Base-by-base conservation (phyloP, 2,888 invertebrate species). In the Lydus trimaculatus region DNA sequence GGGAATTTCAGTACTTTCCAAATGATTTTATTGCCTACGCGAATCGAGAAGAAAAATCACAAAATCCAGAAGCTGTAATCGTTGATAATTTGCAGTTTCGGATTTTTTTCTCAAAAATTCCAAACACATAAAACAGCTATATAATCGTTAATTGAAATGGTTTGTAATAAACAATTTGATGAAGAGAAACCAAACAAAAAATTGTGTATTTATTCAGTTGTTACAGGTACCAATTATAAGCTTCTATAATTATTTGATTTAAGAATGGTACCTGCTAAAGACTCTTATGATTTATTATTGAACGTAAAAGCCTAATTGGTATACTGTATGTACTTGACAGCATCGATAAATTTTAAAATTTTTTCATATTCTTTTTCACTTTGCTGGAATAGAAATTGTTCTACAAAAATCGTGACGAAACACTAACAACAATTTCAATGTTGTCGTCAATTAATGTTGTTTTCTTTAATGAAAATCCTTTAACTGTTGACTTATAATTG, bases 211-310 rank as follows among this genome's bases (percentile, higher is more conserved):
- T 52, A 52, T 25, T 48, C n/a, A 52, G 25, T 52, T 52, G 20
- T 52, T 52, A 52, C 20, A 52, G 25, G 52, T 52, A 52, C 52
- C 23, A 52, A 52, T 52, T 52, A 52, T 52, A 13, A 48, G 11
- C 36, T 48, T 25, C 23, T 52, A 52, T 52, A 25, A 52, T 52
- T 52, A 52, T 52, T 52, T 20, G 23, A 52, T 52, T 20, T 20
- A 23, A 20, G 52, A 23, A 52, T 43, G 6, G 6, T 43, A 43
- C 9, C 52, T 23, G 20, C 9, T 17, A 43, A 43, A 17, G n/a
- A 43, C 43, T 17, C 17, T 20, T 52, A 52, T 52, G 52, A 52
- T 52, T 52, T 52, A 52, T 52, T 23, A 8, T 52, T 8, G 20
- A 48, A 48, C 17, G 48, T 48, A 9, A 48, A 48, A 23, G 11